Evolutionary conservation across 2,888 invertebrate genomes (phyloP), one percentile per base, ranked within the genome.

Genomic region (Criorhina ranunculi): DNA sequence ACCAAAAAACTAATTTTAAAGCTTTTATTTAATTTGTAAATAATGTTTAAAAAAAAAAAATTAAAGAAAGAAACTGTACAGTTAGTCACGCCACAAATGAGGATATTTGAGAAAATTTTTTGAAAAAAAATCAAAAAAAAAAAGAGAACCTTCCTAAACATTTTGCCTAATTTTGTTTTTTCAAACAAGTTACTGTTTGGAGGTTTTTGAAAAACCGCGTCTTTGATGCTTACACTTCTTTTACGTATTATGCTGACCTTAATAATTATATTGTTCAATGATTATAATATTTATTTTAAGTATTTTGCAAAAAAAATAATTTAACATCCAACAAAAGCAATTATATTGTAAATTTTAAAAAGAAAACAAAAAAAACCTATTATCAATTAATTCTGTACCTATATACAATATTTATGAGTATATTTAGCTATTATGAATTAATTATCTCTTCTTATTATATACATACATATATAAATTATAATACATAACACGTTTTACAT

Each of bases 341-440:
- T 87, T 87, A 88, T 67, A 87, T 87, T 88, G 88, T 87, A 78
- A 88, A 70, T 77, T 70, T 9, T 53, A 59, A 67, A 78, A 5
- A 55, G 53, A 59, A 66, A 79, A 9, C 62, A 89, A 87, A 87
- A 86, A 87, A 89, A 77, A 85, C 80, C 78, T 86, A 83, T 83
- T 87, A 88, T 89, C 88, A 89, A 88, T 88, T 88, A 88, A 89
- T 90, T 89, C 89, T 88, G 90, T 90, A 90, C 90, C 89, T 90
- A 90, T 86, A 86, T 77, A 77, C 66, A 77, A 24, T 78, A 82
- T 82, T 76, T 77, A 77, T 77, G 76, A 81, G 60, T 78, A 79
- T 79, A 85, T 78, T 83, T 69, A 78, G 67, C 79, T 73, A 64
- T 83, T 83, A 78, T 76, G 60, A 69, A 86, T 86, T 82, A 73